Percentiles rank a stretch among this genome's conserved stretches.
Evolutionary conservation across 2,797 vertebrate species (phyloP).

Genomic region (Brachymystax lenok): DNA sequence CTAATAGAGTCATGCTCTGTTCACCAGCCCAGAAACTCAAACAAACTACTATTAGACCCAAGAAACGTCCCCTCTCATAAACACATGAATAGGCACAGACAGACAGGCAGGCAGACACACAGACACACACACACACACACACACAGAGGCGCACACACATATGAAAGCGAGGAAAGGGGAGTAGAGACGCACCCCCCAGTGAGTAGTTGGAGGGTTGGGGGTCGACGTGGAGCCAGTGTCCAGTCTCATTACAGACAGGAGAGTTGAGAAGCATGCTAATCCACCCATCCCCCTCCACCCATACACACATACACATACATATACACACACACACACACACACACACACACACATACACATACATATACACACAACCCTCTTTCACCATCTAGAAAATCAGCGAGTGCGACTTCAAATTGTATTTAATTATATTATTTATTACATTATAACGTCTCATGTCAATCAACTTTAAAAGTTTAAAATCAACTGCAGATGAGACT

Average conservation of each 20-base stretch:
- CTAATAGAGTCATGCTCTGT: conserved; percentile 31
- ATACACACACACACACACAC: conserved; percentile 23
- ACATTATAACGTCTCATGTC: neutral
- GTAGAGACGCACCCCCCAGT: conserved; percentile 57
- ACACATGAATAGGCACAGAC: neutral
- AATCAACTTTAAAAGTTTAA: neutral
- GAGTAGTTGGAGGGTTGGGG: conserved; percentile 65
- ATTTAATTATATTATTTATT: neutral
- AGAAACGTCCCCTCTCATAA: neutral
- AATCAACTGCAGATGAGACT: neutral
- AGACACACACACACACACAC: neutral
- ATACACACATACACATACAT: conserved; percentile 31
- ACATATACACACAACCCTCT: conserved; percentile 10
- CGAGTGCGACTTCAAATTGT: neutral
- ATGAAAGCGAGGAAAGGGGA: conserved; percentile 61
- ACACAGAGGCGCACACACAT: conserved; percentile 40
- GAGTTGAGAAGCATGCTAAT: conserved; percentile 73
- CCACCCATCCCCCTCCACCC: conserved; percentile 40
- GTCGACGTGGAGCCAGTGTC: conserved; percentile 92
- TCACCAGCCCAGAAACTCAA: conserved; percentile 1
- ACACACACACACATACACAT: conserved; percentile 20
- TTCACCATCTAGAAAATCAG: neutral
- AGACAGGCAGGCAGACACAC: neutral
- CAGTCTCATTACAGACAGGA: conserved; percentile 84
- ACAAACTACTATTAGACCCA: neutral